A percentile compares a stretch with the other conserved stretches of the same genome.
These are phyloP conservation scores for Paracyclopina nana DNA, from an alignment of 1,140 invertebrate genomes.

Conservation along the genomic window DNA sequence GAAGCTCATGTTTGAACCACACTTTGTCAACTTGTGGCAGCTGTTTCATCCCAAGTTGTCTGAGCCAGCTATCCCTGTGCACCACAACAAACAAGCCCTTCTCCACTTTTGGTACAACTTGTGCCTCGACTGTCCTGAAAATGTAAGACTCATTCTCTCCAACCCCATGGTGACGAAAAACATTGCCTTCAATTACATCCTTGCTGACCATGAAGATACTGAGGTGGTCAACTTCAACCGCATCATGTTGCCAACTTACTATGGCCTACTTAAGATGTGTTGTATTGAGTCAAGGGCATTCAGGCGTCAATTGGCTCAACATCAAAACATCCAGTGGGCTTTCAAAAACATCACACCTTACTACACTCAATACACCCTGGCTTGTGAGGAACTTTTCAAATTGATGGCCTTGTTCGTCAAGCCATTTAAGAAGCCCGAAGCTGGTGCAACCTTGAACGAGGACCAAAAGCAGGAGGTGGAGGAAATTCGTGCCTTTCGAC, in stretches of 20 bases:
- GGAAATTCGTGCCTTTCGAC: slow-evolving; percentile 58
- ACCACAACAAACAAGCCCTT: slow-evolving; percentile 83
- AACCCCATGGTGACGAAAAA: slow-evolving; percentile 69
- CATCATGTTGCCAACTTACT: slow-evolving; percentile 82
- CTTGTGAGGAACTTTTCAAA: slow-evolving; percentile 65
- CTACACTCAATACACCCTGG: slow-evolving; percentile 67
- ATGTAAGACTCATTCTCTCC: slow-evolving; percentile 60
- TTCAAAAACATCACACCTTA: slow-evolving; percentile 88
- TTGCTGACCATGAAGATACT: slow-evolving; percentile 85
- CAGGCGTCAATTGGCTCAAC: slow-evolving; percentile 59
- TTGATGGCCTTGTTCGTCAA: slow-evolving; percentile 62
- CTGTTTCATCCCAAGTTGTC: slow-evolving; percentile 80
- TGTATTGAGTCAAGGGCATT: slow-evolving; percentile 66
- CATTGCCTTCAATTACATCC: slow-evolving; percentile 88
- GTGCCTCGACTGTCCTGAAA: slow-evolving; percentile 73
- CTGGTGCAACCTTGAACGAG: neutral
- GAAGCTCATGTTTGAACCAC: slow-evolving; percentile 62
- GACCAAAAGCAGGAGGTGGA: slow-evolving; percentile 57
- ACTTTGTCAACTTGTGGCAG: slow-evolving; percentile 75
- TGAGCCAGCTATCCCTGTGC: slow-evolving; percentile 79
- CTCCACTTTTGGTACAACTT: slow-evolving; percentile 81
- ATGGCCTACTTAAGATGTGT: slow-evolving; percentile 65
- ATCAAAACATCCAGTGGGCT: slow-evolving; percentile 89
- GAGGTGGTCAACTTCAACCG: slow-evolving; percentile 82
- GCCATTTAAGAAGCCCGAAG: slow-evolving; percentile 36